phyloP scores from a whole-genome alignment of 1,140 invertebrate species.

The Idris sp. region DNA sequence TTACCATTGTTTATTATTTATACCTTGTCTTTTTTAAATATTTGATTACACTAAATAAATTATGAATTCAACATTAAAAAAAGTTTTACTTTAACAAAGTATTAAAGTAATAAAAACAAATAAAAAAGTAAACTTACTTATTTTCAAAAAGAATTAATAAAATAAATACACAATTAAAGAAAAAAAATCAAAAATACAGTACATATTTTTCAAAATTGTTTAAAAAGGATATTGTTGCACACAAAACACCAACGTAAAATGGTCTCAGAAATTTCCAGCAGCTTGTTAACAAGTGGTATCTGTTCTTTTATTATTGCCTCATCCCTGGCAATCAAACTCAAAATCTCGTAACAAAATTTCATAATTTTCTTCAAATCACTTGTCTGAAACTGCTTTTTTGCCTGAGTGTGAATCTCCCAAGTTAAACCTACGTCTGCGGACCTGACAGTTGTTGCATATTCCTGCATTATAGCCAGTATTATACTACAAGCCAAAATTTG shows the following conservation, averaged over 20 bases:
- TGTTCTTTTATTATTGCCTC: slow-evolving; percentile 78
- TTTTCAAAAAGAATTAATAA: too few relatives aligned
- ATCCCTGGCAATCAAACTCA: slow-evolving; percentile 80
- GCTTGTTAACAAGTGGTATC: slow-evolving; percentile 81
- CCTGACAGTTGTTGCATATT: slow-evolving; percentile 91
- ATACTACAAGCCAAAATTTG: slow-evolving; percentile 89
- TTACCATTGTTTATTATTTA: too few relatives aligned
- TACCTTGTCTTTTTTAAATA: too few relatives aligned
- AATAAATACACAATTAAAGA: too few relatives aligned
- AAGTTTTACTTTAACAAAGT: too few relatives aligned
- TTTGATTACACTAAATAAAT: too few relatives aligned
- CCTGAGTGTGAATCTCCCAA: slow-evolving; percentile 90
- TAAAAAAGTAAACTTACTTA: too few relatives aligned
- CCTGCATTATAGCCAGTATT: slow-evolving; percentile 89
- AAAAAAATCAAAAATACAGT: too few relatives aligned
- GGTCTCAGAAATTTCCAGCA: slow-evolving; percentile 85
- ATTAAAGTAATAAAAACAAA: too few relatives aligned
- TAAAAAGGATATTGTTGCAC: slow-evolving; percentile 82
- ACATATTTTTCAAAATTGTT: not conserved
- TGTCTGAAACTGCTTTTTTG: slow-evolving; percentile 91
- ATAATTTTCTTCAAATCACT: slow-evolving; percentile 89
- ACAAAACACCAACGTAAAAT: slow-evolving; percentile 88
- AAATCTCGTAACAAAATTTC: slow-evolving; percentile 81
- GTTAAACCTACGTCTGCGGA: slow-evolving; percentile 90
- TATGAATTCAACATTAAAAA: too few relatives aligned